Evolutionary conservation across 2,888 invertebrate genomes (phyloP).

Genomic region (Scaptomyza caliginosa): DNA sequence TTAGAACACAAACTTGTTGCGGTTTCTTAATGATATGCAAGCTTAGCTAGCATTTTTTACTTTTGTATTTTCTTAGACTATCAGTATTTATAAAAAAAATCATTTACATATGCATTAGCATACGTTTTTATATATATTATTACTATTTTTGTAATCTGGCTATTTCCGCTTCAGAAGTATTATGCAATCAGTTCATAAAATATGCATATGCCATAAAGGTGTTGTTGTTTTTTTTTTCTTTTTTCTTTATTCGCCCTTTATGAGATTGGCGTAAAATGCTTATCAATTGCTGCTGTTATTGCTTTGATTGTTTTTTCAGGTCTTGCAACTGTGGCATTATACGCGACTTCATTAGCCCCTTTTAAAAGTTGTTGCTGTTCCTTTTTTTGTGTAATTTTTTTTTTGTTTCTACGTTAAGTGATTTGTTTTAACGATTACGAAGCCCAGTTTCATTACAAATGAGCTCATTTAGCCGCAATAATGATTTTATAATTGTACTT

Average conservation of each 20-base stretch:
- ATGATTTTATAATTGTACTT: conserved; percentile 73
- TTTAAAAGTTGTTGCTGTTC: conserved; percentile 11
- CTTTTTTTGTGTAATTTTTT: conserved; percentile 2
- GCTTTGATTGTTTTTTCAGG: conserved; percentile 32
- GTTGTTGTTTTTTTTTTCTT: neutral
- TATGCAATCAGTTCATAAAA: conserved; percentile 17
- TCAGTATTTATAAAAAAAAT: neutral
- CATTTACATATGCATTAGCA: conserved; percentile 21
- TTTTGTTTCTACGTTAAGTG: conserved; percentile 8
- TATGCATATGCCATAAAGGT: conserved; percentile 29
- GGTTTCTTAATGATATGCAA: conserved; percentile 11
- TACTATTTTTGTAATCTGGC: neutral
- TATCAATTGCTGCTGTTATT: conserved; percentile 68
- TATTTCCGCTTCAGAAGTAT: conserved; percentile 16
- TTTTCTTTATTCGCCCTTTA: conserved; percentile 15
- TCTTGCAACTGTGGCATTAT: conserved; percentile 11
- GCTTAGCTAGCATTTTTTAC: neutral
- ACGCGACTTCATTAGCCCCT: conserved; percentile 44
- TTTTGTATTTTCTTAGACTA: neutral
- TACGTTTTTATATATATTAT: neutral
- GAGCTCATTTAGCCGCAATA: conserved; percentile 67
- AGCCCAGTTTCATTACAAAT: conserved; percentile 68
- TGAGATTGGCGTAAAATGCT: conserved; percentile 44
- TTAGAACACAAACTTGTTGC: conserved; percentile 39
- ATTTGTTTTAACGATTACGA: conserved; percentile 59